Conservation (phyloP, 2,888 invertebrate species). For the Halictus quadricinctus region DNA sequence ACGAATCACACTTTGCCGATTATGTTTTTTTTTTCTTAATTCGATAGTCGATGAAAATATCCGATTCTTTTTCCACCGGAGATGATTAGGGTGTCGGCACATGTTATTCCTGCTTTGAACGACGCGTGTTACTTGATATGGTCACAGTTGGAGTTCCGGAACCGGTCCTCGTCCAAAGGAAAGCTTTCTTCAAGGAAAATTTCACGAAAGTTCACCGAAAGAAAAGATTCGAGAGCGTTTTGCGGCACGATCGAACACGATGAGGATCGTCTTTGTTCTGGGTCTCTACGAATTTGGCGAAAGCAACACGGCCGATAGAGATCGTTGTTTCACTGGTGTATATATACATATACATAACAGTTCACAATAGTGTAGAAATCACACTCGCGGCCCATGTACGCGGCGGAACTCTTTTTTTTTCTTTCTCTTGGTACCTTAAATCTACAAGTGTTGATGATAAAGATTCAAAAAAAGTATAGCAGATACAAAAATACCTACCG, state of each 20-base stretch:
- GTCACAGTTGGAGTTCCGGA: conserved; percentile 48
- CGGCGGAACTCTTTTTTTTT: conserved; percentile 61
- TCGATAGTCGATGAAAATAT: conserved; percentile 16
- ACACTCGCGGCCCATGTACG: conserved; percentile 50
- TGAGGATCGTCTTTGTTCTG: neutral
- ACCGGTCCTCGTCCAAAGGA: neutral
- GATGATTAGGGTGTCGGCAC: conserved; percentile 64
- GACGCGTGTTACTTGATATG: conserved; percentile 60
- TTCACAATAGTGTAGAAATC: conserved; percentile 15
- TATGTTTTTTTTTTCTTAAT: conserved; percentile 18
- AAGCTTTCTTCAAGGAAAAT: neutral
- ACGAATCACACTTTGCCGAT: conserved; percentile 16
- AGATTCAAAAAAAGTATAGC: conserved; percentile 78
- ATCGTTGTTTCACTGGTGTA: neutral
- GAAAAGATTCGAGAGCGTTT: neutral
- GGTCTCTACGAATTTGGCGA: neutral
- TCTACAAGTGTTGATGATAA: conserved; percentile 73
- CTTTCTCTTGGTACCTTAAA: conserved; percentile 70
- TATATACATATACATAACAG: neutral
- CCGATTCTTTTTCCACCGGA: conserved; percentile 37
- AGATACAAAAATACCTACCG: conserved; percentile 85
- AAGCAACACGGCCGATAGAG: neutral
- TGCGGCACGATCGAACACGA: neutral
- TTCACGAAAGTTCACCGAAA: neutral
- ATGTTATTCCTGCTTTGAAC: conserved; percentile 57